Evolutionary conservation across 2,113 vertebrate genomes (phyloP).

Genomic region (Hemichromis elongatus): DNA sequence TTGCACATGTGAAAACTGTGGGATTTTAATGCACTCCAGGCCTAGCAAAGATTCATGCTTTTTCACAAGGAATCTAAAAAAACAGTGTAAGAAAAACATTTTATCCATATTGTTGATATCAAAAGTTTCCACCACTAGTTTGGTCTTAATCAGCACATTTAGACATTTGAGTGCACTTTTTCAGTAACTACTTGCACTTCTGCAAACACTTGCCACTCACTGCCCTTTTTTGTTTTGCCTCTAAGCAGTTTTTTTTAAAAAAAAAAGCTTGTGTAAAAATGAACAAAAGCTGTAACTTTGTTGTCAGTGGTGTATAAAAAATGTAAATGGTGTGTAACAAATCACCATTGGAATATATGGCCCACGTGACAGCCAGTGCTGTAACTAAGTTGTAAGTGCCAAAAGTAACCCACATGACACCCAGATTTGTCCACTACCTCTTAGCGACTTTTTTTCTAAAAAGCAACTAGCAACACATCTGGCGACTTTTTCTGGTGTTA

Average conservation of each 20-base stretch:
- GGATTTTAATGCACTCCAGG: background rate
- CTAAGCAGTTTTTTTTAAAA: background rate
- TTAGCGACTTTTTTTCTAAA: too few relatives aligned
- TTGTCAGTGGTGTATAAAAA: background rate
- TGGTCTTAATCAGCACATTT: background rate
- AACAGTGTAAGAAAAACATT: background rate
- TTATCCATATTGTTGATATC: background rate
- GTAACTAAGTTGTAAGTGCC: background rate
- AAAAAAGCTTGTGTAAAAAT: background rate
- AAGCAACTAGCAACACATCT: too few relatives aligned
- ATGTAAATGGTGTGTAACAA: background rate
- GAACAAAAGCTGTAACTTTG: background rate
- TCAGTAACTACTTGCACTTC: background rate
- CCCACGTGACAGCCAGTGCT: background rate
- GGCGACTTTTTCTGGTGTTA: too few relatives aligned
- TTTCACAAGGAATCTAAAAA: background rate
- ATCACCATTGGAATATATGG: background rate
- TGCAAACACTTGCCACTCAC: background rate
- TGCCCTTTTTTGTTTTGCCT: background rate
- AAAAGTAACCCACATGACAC: background rate
- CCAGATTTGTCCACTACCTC: background rate
- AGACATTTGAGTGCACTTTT: background rate
- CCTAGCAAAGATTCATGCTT: background rate
- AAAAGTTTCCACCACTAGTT: background rate
- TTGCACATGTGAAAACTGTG: slow-evolving; percentile 10